Evolutionary conservation across 2,797 vertebrate genomes (phyloP).

Genomic region (Intellagama lesueurii): DNA sequence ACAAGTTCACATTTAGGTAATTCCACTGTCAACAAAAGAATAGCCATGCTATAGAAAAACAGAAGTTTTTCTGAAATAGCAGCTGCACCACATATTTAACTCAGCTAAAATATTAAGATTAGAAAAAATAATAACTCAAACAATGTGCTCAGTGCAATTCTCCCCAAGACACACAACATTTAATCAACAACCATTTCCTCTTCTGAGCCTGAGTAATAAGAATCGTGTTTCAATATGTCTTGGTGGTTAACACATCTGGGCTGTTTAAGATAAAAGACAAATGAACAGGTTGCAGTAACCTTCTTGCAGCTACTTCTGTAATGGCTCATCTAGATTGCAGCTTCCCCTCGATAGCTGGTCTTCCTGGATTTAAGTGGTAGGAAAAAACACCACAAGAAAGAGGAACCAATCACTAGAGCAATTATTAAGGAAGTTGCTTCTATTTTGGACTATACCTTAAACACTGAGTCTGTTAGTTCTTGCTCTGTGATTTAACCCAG

Average conservation of each 20-base stretch:
- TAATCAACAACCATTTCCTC: background rate
- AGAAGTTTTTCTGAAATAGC: background rate
- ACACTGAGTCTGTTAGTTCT: background rate
- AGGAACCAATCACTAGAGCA: background rate
- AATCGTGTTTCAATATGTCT: background rate
- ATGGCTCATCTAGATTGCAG: background rate
- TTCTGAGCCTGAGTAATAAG: slow-evolving; percentile 34
- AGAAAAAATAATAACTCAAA: background rate
- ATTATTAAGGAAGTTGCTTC: background rate
- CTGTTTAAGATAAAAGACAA: background rate
- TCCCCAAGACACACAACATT: background rate
- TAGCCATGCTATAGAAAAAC: background rate
- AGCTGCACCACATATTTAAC: background rate
- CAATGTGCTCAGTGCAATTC: background rate
- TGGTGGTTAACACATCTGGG: slow-evolving; percentile 21
- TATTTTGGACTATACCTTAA: background rate
- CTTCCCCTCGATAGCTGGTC: background rate
- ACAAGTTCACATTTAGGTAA: background rate
- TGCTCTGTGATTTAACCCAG: background rate
- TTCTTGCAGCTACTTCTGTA: background rate
- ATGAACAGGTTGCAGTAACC: background rate
- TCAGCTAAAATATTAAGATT: background rate
- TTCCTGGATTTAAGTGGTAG: background rate
- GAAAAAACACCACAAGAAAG: background rate
- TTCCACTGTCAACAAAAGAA: background rate